Evolutionary conservation across 2,797 vertebrate genomes (phyloP), one percentile per base, ranked within the genome.

Genomic region (Periophthalmus magnuspinnatus): DNA sequence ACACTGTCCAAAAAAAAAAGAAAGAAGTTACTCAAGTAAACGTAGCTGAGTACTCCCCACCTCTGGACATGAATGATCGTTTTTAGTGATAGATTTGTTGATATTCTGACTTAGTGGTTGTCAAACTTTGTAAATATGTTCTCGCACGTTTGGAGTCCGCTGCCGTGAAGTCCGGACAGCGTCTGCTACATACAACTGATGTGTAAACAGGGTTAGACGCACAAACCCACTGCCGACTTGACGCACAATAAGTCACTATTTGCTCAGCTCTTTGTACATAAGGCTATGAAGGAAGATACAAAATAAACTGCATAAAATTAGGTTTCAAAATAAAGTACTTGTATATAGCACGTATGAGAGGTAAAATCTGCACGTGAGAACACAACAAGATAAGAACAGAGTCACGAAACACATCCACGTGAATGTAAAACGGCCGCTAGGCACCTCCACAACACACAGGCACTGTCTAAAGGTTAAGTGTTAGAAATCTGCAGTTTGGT

Each of bases 201-300:
- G 75, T 92, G 90, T 91, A 83, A 90, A 84, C 90, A 88, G 78
- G 82, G 84, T 86, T 92, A 78, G 48, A 85, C 74, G 7, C 68
- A 70, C 72, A 89, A 89, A 71, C 70, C 74, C 81, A 88, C 74
- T 83, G 62, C 65, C 85, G 17, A 86, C 87, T 80, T 80, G 78
- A 80, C 84, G 93, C 87, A 92, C 68, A 59, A 75, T 60, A n/a
- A 84, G 82, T 79, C 86, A 92, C 88, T 81, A 90, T 88, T 89
- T 87, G 81, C 85, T 84, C 88, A 88, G 87, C 90, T 60, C 81
- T 93, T 93, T 95, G 90, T 94, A 95, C 93, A 92, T 84, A 92
- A 94, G 90, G 93, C 92, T 93, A 91, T 83, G 90, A 86, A 92
- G 91, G 93, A 95, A 96, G 95, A 96, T 91, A 75, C 77, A 90